Evolutionary conservation across 1,140 invertebrate species (phyloP).

Genomic region (Trypoxylus dichotomus): DNA sequence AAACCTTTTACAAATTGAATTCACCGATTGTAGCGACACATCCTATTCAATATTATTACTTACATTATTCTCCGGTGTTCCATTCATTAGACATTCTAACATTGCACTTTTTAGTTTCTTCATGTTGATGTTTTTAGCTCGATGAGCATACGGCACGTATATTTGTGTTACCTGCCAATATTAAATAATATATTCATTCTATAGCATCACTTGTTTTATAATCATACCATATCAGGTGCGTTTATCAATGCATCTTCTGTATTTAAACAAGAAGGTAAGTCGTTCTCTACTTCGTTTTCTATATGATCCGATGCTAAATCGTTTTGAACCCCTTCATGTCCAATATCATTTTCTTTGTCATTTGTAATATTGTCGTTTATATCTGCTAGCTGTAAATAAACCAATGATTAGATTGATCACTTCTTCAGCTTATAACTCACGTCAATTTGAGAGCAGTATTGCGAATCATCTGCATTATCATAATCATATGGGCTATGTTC

Average conservation of each 20-base stretch:
- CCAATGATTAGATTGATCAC: not conserved
- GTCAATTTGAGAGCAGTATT: slow-evolving; percentile 43
- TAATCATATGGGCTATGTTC: slow-evolving; percentile 47
- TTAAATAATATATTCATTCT: slow-evolving; percentile 6
- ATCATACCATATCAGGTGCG: not conserved
- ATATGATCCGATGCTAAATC: too few species aligned
- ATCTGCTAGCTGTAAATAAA: slow-evolving; percentile 32
- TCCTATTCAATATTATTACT: not conserved
- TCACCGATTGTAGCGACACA: too few species aligned
- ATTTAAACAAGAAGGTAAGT: not conserved
- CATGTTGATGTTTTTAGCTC: slow-evolving; percentile 81
- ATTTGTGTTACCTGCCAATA: slow-evolving; percentile 63
- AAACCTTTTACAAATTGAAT: too few species aligned
- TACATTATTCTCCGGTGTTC: not conserved
- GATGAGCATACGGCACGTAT: slow-evolving; percentile 72
- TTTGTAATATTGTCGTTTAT: slow-evolving; percentile 48
- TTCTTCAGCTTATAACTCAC: slow-evolving; percentile 28
- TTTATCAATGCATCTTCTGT: not conserved
- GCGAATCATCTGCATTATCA: slow-evolving; percentile 45
- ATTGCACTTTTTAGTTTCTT: slow-evolving; percentile 72
- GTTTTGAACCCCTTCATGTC: slow-evolving; percentile 32
- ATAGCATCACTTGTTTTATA: not conserved
- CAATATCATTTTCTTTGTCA: slow-evolving; percentile 52
- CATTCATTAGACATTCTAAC: slow-evolving; percentile 61
- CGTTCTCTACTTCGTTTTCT: not conserved